A percentile compares a stretch with the other conserved stretches of the same genome.
Evolutionary conservation across 2,888 invertebrate species (phyloP).

Genomic region (Amorpha juglandis): DNA sequence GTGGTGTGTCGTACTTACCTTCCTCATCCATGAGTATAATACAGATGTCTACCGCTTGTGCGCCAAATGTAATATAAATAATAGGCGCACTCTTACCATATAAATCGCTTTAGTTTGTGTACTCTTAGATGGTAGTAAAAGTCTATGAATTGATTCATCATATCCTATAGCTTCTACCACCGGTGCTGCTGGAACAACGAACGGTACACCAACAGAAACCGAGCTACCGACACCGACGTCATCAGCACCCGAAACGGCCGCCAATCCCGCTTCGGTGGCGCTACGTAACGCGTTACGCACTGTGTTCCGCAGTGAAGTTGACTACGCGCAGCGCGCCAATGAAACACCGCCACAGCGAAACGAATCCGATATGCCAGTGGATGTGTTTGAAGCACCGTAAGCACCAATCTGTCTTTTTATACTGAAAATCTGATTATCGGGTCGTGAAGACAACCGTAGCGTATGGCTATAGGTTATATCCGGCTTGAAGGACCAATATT

Average conservation of each 20-base stretch:
- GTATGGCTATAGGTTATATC: background rate
- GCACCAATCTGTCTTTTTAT: constrained; percentile 38
- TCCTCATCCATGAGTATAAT: too few relatives aligned
- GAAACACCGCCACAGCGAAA: constrained; percentile 55
- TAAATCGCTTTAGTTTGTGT: too few relatives aligned
- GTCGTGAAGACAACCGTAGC: background rate
- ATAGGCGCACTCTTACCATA: too few relatives aligned
- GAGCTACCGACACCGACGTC: constrained; percentile 77
- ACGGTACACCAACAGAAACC: constrained; percentile 70
- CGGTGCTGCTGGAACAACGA: constrained; percentile 52
- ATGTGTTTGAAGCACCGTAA: constrained; percentile 68
- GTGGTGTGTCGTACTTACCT: too few relatives aligned
- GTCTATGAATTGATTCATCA: background rate
- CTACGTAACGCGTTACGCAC: constrained; percentile 73
- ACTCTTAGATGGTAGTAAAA: background rate
- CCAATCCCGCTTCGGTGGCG: constrained; percentile 66
- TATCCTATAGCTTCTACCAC: constrained; percentile 37
- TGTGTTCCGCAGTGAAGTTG: constrained; percentile 67
- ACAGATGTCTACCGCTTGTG: too few relatives aligned
- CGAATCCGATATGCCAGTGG: constrained; percentile 60
- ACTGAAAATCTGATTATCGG: background rate
- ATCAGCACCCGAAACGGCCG: constrained; percentile 61
- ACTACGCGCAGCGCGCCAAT: constrained; percentile 46
- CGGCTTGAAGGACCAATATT: background rate
- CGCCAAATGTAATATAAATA: too few relatives aligned